Evolutionary conservation across 2,797 vertebrate species (phyloP).

Genomic region (Ara ararauna): DNA sequence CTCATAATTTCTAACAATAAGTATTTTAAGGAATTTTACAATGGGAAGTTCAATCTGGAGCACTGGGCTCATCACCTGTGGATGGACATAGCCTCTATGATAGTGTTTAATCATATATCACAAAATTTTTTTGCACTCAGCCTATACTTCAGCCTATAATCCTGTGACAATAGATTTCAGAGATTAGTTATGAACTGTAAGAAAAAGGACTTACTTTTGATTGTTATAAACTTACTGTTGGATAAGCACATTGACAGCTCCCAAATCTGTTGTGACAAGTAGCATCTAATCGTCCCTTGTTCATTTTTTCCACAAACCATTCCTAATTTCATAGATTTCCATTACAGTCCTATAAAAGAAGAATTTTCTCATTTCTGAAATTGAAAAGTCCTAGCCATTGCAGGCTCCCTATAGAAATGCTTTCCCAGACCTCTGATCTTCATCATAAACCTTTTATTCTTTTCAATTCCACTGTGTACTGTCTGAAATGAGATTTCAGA

Average conservation of each 20-base stretch:
- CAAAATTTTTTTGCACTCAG: neutral
- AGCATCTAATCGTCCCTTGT: neutral
- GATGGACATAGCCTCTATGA: neutral
- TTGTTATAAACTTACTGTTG: neutral
- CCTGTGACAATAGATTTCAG: neutral
- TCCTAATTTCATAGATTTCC: neutral
- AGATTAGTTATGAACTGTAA: neutral
- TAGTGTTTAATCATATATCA: neutral
- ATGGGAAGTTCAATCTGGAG: neutral
- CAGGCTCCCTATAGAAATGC: neutral
- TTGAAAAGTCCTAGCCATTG: neutral
- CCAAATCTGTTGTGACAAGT: neutral
- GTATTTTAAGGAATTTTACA: neutral
- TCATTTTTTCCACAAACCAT: neutral
- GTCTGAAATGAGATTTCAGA: neutral
- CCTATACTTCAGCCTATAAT: neutral
- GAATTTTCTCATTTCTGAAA: neutral
- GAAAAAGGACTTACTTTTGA: neutral
- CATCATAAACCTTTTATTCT: neutral
- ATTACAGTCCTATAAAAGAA: neutral
- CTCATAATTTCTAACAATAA: neutral
- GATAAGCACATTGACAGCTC: neutral
- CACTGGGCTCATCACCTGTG: fast-evolving
- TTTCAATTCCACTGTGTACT: fast-evolving
- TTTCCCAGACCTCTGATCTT: neutral